Evolutionary conservation across 2,113 vertebrate species (phyloP), one percentile per base, ranked within the genome.

Genomic region (Heterotilapia buettikoferi): DNA sequence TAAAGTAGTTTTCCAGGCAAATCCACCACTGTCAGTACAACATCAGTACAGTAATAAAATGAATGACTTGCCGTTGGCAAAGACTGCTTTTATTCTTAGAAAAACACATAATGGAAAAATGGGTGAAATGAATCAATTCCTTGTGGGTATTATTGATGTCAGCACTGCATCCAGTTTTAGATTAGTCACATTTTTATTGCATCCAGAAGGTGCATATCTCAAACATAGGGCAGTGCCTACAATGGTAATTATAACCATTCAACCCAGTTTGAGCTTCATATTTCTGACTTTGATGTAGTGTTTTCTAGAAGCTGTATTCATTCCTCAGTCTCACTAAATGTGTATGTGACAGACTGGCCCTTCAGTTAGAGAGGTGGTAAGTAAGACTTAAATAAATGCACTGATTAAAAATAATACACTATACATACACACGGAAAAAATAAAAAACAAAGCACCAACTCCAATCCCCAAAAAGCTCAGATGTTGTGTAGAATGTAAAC

Each of bases 121-220:
- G 40, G 21, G 14, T 45, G 13, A 47, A 18, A 73, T 45, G 3
- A 47, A 73, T 73, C 40, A 47, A 29, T 73, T 73, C 40, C 21
- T 29, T 45, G 68, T 73, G 68, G 68, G 40, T 45, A 21, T 73
- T 73, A 73, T 6, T 73, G 38, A 73, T 73, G 38, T 73, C 66
- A 73, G 66, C 66, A 10, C n/a, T 73, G 38, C 21, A 45, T 43
- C 21, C n/a, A 73, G 21, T 73, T 45, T 73, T 45, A 73, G 38
- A 45, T 73, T 73, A 73, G 66, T 73, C 21, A 43, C n/a, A 43
- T 45, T 43, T 73, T 73, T 73, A 73, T 73, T 73, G 38, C 66
- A 73, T 73, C 38, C 21, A 45, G n/a, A 73, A 45, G 66, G 13
- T 73, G 66, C 13, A 3, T 45, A 73, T 73, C 38, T 43, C n/a